Evolutionary conservation across 2,113 vertebrate genomes (phyloP), one percentile per base, ranked within the genome.

Genomic region (Hydropotes inermis): DNA sequence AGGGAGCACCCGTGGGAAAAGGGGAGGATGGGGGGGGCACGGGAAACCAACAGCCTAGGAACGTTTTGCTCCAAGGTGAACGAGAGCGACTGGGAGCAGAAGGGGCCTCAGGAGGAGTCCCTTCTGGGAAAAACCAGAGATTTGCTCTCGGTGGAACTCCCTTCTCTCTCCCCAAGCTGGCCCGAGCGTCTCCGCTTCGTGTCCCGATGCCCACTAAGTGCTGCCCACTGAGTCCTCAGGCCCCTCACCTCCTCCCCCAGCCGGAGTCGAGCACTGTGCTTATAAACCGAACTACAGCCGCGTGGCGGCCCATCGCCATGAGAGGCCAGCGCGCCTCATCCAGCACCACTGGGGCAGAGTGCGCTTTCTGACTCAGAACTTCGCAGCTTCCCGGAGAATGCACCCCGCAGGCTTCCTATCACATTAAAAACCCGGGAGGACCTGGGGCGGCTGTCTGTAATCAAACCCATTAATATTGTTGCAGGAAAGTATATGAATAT

Each of bases 261-360:
- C 55, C 54, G 0, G 11, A 58, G 70, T 0, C 0, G 3, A 55
- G 88, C 50, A 0, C 55, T 45, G 54, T 13, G 54, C 15, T 39
- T 54, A 4, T 17, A 43, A 2, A 28, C 81, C 13, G 54, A 33
- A 0, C 19, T 12, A 14, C 0, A n/a, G 10, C 58, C 2, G 1
- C 1, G 0, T 0, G 0, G 0, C 2, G 39, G 25, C 47, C 2
- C 6, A 3, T 27, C 5, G 21, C 82, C 67, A 0, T 2, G 2
- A 58, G 87, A 83, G 82, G 54, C 17, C 87, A 14, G 9, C 1
- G 1, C 3, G 21, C 45, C 82, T 57, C 14, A 8, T 27, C 74
- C 8, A 55, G 8, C 52, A 16, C 57, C 14, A 78, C 27, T 0
- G 57, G 87, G 61, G 78, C 25, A 83, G 61, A 10, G 1, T 4